Evolutionary conservation across 2,797 vertebrate species (phyloP).

Genomic region (Cirrhinus mrigala): DNA sequence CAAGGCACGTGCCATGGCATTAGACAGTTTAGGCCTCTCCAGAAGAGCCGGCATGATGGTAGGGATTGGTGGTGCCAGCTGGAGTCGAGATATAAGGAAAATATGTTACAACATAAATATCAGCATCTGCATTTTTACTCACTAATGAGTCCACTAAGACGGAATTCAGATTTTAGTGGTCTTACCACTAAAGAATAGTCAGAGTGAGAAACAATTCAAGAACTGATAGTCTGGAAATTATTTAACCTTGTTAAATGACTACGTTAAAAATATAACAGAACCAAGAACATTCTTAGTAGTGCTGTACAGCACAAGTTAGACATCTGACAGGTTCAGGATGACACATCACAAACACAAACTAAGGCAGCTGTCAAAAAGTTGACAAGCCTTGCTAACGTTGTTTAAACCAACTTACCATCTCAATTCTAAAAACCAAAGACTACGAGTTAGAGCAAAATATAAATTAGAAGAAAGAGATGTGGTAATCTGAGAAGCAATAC

Average conservation of each 20-base stretch:
- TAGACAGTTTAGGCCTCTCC: slow-evolving; percentile 84
- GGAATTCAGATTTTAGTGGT: background rate
- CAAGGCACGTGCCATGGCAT: slow-evolving; percentile 83
- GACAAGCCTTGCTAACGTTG: slow-evolving; percentile 29
- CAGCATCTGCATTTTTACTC: slow-evolving; percentile 8
- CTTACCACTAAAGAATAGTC: background rate
- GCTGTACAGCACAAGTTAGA: background rate
- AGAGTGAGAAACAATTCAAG: slow-evolving; percentile 17
- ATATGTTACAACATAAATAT: background rate
- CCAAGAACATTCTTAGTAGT: background rate
- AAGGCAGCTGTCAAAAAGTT: slow-evolving; percentile 37
- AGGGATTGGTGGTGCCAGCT: slow-evolving; percentile 62
- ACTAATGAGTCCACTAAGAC: background rate
- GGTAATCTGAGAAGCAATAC: slow-evolving; percentile 37
- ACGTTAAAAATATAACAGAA: background rate
- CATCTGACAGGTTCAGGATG: background rate
- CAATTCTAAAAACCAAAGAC: slow-evolving; percentile 52
- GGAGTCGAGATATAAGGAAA: background rate
- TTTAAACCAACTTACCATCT: slow-evolving; percentile 56
- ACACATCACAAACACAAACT: slow-evolving; percentile 40
- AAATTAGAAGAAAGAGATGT: slow-evolving; percentile 25
- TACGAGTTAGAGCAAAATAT: slow-evolving; percentile 48
- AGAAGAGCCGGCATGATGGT: slow-evolving; percentile 82
- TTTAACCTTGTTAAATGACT: background rate
- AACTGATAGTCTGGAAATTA: background rate